Percentiles rank a stretch among this genome's conserved stretches.
Conservation (phyloP, 2,888 invertebrate genomes). For the Cosmorhoe ocellata region DNA sequence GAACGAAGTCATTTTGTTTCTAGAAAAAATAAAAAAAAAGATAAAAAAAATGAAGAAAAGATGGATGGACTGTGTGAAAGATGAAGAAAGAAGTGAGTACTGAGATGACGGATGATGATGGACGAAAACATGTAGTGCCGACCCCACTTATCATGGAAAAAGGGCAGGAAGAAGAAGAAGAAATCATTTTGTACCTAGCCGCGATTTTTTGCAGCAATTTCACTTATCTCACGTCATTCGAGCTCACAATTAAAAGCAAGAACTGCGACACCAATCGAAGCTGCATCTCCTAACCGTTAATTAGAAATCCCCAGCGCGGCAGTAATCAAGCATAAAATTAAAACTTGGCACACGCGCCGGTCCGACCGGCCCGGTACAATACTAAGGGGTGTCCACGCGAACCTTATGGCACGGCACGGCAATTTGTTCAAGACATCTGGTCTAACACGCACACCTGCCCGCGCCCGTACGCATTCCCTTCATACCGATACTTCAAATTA, state of each 20-base stretch:
- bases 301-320: slow-evolving; percentile 64
- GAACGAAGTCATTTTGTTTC: background rate
- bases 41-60: too few species aligned
- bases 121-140: too few species aligned
- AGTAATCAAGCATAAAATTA: slow-evolving; percentile 83
- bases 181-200: too few species aligned
- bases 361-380: slow-evolving; percentile 47
- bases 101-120: too few species aligned
- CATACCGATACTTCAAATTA: slow-evolving; percentile 57
- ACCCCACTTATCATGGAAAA: too few species aligned
- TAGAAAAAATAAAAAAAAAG: too few species aligned
- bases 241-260: slow-evolving; percentile 36
- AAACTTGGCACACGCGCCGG: slow-evolving; percentile 81
- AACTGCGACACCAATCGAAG: slow-evolving; percentile 43
- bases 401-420: slow-evolving; percentile 72
- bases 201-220: slow-evolving; percentile 3
- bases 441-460: slow-evolving; percentile 75
- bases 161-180: too few species aligned
- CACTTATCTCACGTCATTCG: slow-evolving; percentile 4
- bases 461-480: slow-evolving; percentile 50
- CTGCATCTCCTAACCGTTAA: slow-evolving; percentile 71
- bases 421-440: slow-evolving; percentile 83
- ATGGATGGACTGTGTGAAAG: too few species aligned
- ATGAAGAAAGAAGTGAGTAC: too few species aligned
- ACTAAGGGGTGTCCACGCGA: slow-evolving; percentile 77